A percentile compares a stretch with the other conserved stretches of the same genome.
phyloP scores from a whole-genome alignment of 2,113 vertebrate species.

The Megaceryle torquata region DNA sequence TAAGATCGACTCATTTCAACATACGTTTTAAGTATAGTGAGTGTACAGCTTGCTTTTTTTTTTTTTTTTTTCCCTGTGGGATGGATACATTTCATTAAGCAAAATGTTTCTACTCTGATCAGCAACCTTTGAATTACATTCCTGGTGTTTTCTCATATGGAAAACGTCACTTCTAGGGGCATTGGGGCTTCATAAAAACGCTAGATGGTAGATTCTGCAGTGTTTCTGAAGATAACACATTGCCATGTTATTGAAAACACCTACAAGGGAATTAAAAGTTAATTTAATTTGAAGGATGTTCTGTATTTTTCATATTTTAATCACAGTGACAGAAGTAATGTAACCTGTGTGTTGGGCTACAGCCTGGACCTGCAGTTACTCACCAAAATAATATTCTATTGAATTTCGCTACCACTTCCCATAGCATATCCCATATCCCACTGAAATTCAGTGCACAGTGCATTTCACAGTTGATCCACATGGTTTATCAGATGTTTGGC shows the following conservation, averaged over 20 bases:
- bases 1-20: not conserved
- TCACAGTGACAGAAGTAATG: not conserved
- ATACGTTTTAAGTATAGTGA: not conserved
- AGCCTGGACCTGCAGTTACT: not conserved
- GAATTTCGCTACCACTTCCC: not conserved
- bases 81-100: not conserved
- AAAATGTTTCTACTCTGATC: not conserved
- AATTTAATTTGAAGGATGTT: not conserved
- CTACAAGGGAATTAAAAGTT: not conserved
- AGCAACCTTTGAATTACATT: not conserved
- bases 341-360: not conserved
- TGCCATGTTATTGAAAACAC: not conserved
- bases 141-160: not conserved
- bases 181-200: not conserved
- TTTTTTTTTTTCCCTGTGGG: not conserved
- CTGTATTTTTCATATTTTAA: not conserved
- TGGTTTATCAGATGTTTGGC: not conserved
- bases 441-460: not conserved
- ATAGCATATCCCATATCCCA: rapidly evolving
- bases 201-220: not conserved
- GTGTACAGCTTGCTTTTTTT: not conserved
- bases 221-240: not conserved
- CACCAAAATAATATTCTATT: not conserved
- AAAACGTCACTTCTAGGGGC: not conserved
- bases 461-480: not conserved